These are phyloP conservation scores for Colistium nudipinnis DNA, from an alignment of 2,113 vertebrate genomes.

Conservation along the genomic window DNA sequence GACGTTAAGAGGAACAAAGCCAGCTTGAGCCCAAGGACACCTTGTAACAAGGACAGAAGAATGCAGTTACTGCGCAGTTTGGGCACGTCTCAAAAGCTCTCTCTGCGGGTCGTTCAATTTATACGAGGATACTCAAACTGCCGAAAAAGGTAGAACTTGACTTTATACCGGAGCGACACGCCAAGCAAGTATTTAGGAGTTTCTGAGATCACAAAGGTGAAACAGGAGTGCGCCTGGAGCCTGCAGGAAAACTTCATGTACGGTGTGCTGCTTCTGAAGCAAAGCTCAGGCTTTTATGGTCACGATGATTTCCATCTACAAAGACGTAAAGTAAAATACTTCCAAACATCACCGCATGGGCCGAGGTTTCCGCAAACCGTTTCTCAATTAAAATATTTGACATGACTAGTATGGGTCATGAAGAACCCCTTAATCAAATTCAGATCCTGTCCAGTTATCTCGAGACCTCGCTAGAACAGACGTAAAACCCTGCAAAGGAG, in stretches of 20 bases:
- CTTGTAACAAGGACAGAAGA: constrained; percentile 36
- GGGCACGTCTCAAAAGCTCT: constrained; percentile 39
- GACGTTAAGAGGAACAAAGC: constrained; percentile 11
- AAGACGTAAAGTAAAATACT: constrained; percentile 2
- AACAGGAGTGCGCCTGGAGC: constrained; percentile 9
- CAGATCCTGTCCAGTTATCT: too few species aligned
- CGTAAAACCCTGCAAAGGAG: constrained; percentile 14
- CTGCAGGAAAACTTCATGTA: not conserved
- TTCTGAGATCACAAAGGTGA: constrained; percentile 5
- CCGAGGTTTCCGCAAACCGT: constrained; percentile 3
- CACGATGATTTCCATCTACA: constrained; percentile 14
- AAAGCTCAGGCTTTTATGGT: constrained; percentile 10
- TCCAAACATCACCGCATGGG: constrained; percentile 17
- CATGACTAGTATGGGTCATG: not conserved
- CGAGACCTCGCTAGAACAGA: too few species aligned
- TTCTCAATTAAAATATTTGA: too few species aligned
- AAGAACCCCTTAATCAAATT: too few species aligned
- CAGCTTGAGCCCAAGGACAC: constrained; percentile 17
- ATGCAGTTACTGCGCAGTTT: constrained; percentile 31
- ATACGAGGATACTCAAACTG: constrained; percentile 20
- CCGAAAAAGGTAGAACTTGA: constrained; percentile 30
- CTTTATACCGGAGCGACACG: constrained; percentile 8
- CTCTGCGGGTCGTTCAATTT: constrained; percentile 18
- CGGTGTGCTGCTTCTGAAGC: not conserved
- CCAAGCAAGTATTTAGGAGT: constrained; percentile 29